Conservation (phyloP, 1,140 invertebrate species). For the Lepidurus arcticus region DNA sequence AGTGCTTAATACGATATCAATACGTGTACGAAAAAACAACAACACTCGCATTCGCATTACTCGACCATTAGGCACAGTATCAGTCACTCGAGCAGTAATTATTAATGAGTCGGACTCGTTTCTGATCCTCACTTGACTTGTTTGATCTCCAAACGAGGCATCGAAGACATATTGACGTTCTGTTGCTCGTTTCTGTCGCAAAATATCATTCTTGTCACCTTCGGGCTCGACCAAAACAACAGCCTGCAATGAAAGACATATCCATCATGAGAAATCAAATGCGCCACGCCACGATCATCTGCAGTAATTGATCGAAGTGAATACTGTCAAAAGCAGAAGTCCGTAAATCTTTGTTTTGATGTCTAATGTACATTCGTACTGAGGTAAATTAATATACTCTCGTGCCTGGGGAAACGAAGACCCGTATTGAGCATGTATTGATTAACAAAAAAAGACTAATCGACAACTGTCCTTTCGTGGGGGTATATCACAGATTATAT, state of each 20-base stretch:
- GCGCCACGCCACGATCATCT: too few relatives aligned
- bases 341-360: not conserved
- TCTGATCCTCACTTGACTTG: slow-evolving; percentile 55
- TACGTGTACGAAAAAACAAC: too few relatives aligned
- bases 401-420: not conserved
- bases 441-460: not conserved
- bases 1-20: too few relatives aligned
- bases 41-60: too few relatives aligned
- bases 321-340: not conserved
- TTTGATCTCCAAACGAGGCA: slow-evolving; percentile 70
- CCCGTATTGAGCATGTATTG: not conserved
- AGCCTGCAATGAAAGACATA: slow-evolving; percentile 48
- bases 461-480: too few relatives aligned
- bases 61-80: too few relatives aligned
- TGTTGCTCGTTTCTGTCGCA: slow-evolving; percentile 57
- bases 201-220: slow-evolving; percentile 54
- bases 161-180: slow-evolving; percentile 83
- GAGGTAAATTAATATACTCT: not conserved
- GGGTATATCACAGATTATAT: too few relatives aligned
- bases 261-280: too few relatives aligned
- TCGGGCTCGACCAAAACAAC: slow-evolving; percentile 60
- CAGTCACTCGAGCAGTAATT: too few relatives aligned
- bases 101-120: not conserved
- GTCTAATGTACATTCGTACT: not conserved
- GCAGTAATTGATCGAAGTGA: too few relatives aligned